Evolutionary conservation across 1,140 invertebrate genomes (phyloP).

Genomic region (Phthorimaea operculella): DNA sequence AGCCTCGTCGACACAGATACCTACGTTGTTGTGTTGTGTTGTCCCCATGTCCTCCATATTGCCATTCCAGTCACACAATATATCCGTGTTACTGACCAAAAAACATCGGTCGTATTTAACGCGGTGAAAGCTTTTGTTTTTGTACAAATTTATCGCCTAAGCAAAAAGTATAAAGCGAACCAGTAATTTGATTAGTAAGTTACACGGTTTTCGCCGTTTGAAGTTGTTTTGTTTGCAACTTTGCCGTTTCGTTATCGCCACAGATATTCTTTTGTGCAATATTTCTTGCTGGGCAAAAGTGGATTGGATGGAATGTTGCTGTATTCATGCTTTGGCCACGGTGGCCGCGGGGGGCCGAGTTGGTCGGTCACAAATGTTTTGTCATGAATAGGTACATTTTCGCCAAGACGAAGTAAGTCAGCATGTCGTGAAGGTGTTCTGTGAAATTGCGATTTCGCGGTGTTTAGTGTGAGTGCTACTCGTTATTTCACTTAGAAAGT

Average conservation of each 20-base stretch:
- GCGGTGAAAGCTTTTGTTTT: neutral
- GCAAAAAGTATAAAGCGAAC: slow-evolving; percentile 14
- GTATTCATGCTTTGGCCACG: slow-evolving; percentile 30
- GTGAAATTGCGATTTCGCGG: slow-evolving; percentile 47
- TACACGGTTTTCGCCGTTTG: neutral
- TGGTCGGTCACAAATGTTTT: neutral
- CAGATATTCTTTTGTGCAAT: slow-evolving; percentile 5
- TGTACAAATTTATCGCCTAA: neutral
- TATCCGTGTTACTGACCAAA: neutral
- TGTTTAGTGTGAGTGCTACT: slow-evolving; percentile 15
- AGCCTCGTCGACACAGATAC: neutral
- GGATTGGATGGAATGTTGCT: slow-evolving; percentile 16
- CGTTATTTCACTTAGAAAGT: slow-evolving; percentile 48
- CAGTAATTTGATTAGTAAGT: slow-evolving; percentile 33
- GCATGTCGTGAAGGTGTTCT: slow-evolving; percentile 29
- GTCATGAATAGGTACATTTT: slow-evolving; percentile 7
- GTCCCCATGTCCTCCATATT: neutral
- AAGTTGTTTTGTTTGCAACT: neutral
- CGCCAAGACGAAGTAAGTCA: slow-evolving; percentile 25
- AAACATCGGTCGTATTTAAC: neutral
- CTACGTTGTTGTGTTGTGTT: neutral
- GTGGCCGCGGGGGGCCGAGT: slow-evolving; percentile 11
- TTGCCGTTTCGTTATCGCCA: no score
- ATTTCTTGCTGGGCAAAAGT: slow-evolving; percentile 24
- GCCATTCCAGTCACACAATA: neutral